Conservation (phyloP, 2,888 invertebrate species). For the Torymus tubicola region DNA sequence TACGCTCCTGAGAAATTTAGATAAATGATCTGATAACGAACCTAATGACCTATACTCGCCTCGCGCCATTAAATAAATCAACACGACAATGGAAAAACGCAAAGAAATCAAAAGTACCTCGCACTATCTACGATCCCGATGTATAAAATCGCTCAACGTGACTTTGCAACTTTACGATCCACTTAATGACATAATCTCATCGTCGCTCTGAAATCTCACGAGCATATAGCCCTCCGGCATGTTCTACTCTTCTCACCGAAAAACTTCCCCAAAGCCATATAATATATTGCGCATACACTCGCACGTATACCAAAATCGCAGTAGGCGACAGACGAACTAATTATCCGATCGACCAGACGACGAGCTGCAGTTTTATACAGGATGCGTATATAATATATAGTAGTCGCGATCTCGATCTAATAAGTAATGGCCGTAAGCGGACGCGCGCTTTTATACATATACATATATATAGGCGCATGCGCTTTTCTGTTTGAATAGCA, state of each 20-base stretch:
- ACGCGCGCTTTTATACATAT: neutral
- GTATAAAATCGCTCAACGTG: neutral
- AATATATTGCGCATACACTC: too few relatives aligned
- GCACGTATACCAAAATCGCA: too few relatives aligned
- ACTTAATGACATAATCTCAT: slow-evolving; percentile 15
- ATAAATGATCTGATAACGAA: slow-evolving; percentile 24
- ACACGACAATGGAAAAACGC: too few relatives aligned
- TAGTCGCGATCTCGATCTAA: slow-evolving; percentile 12
- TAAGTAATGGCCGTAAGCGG: neutral
- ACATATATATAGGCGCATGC: neutral
- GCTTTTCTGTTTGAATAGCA: slow-evolving; percentile 57
- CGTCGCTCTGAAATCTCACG: neutral
- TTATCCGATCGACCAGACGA: neutral
- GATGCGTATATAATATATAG: too few relatives aligned
- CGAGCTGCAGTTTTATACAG: too few relatives aligned
- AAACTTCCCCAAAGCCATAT: too few relatives aligned
- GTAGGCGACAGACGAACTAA: neutral
- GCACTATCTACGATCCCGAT: too few relatives aligned
- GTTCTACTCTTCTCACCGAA: too few relatives aligned
- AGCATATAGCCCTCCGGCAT: too few relatives aligned
- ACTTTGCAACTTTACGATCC: neutral
- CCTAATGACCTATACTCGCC: neutral
- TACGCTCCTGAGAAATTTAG: neutral
- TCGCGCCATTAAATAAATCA: neutral
- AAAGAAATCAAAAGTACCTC: too few relatives aligned